Percentiles rank a stretch among this genome's conserved stretches.
phyloP scores from a whole-genome alignment of 2,888 invertebrate species.

The Drosophila glabriapex region DNA sequence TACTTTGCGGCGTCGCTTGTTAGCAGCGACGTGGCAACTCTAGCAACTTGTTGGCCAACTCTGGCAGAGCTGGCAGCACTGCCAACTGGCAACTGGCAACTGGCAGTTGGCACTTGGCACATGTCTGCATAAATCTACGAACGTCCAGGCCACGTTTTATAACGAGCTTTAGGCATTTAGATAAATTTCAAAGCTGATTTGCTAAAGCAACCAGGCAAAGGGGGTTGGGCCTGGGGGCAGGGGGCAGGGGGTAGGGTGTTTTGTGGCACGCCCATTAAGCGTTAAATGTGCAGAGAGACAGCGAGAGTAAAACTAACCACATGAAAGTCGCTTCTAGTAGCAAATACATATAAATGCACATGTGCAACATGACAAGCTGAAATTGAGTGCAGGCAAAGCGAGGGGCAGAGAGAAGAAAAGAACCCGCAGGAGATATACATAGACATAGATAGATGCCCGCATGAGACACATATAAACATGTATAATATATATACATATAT shows the following conservation, averaged over 20 bases:
- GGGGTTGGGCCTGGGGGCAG: neutral
- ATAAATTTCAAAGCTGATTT: conserved; percentile 80
- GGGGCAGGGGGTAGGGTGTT: neutral
- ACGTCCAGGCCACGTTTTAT: conserved; percentile 64
- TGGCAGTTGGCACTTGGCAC: conserved; percentile 62
- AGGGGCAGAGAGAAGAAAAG: neutral
- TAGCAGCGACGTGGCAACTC: conserved; percentile 24
- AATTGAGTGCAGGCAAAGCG: conserved; percentile 50
- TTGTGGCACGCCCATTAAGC: conserved; percentile 61
- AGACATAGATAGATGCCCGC: conserved; percentile 14
- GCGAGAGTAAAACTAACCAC: conserved; percentile 66
- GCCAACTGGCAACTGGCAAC: conserved; percentile 27
- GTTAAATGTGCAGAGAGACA: conserved; percentile 67
- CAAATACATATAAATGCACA: conserved; percentile 56
- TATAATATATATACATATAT: neutral
- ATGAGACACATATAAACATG: conserved; percentile 8
- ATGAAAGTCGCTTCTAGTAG: conserved; percentile 66
- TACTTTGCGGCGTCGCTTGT: conserved; percentile 44
- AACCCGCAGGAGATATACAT: conserved; percentile 31
- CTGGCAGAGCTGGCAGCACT: conserved; percentile 19
- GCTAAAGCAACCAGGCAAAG: conserved; percentile 38
- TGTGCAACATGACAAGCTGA: conserved; percentile 72
- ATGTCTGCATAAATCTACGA: conserved; percentile 72
- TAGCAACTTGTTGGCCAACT: conserved; percentile 27
- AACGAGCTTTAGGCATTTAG: conserved; percentile 79